These are phyloP conservation scores for Xylocopa sonorina DNA, from an alignment of 1,140 invertebrate species.

Conservation along the genomic window DNA sequence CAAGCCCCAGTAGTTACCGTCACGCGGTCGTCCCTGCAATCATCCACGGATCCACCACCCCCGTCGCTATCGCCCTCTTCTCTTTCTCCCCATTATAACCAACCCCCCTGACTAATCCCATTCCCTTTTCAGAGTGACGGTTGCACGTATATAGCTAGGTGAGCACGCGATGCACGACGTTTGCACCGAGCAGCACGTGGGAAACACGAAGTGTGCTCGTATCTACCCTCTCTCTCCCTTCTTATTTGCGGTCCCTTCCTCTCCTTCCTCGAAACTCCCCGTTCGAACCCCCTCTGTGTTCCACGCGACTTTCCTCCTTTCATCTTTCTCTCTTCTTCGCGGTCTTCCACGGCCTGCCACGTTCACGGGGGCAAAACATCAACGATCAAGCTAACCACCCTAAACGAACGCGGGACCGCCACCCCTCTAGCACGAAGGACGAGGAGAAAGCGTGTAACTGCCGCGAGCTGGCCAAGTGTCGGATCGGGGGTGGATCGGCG, in stretches of 20 bases:
- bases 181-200: conserved; percentile 75
- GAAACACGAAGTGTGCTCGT: conserved; percentile 76
- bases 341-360: neutral
- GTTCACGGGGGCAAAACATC: conserved; percentile 74
- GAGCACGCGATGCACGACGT: conserved; percentile 76
- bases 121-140: conserved; percentile 75
- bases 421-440: conserved; percentile 38
- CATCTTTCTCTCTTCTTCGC: conserved; percentile 10
- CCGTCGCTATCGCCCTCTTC: conserved; percentile 52
- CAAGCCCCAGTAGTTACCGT: conserved; percentile 80
- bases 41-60: conserved; percentile 71
- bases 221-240: neutral
- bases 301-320: neutral
- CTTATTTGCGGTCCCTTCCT: neutral
- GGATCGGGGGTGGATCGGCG: conserved; percentile 55
- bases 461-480: conserved; percentile 66
- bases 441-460: conserved; percentile 64
- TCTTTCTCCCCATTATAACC: conserved; percentile 56
- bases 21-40: conserved; percentile 78
- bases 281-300: neutral
- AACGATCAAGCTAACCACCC: conserved; percentile 76
- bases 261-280: neutral
- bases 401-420: conserved; percentile 50
- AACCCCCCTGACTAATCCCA: conserved; percentile 78
- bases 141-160: conserved; percentile 74